Evolutionary conservation across 1,140 invertebrate genomes (phyloP).

Genomic region (Laupala kohalensis): DNA sequence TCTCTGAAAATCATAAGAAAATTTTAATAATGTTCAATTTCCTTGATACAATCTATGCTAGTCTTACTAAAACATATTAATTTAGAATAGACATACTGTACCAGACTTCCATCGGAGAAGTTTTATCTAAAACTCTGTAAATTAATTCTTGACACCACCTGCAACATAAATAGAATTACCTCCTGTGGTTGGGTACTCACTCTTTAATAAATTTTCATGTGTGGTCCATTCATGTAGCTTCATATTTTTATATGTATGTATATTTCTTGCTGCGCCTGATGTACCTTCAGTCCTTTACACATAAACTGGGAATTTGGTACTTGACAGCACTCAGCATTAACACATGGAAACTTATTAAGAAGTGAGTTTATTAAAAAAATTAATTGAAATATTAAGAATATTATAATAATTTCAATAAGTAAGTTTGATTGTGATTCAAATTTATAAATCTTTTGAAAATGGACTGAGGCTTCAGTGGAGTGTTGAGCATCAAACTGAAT

Average conservation of each 20-base stretch:
- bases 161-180: neutral
- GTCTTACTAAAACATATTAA: neutral
- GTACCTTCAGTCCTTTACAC: neutral
- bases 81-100: neutral
- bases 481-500: neutral
- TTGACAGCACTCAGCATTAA: neutral
- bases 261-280: neutral
- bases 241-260: neutral
- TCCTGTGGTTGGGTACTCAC: neutral
- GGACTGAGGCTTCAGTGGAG: neutral
- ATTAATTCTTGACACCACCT: neutral
- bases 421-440: neutral
- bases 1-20: no score
- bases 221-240: neutral
- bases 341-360: neutral
- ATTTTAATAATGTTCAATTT: neutral
- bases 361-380: neutral
- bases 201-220: neutral
- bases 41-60: neutral
- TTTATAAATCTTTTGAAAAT: neutral
- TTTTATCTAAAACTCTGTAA: neutral
- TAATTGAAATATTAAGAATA: neutral
- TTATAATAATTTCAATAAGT: neutral
- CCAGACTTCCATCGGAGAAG: neutral
- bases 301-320: neutral